phyloP scores from a whole-genome alignment of 2,797 vertebrate species.

The Chloroceryle inda region DNA sequence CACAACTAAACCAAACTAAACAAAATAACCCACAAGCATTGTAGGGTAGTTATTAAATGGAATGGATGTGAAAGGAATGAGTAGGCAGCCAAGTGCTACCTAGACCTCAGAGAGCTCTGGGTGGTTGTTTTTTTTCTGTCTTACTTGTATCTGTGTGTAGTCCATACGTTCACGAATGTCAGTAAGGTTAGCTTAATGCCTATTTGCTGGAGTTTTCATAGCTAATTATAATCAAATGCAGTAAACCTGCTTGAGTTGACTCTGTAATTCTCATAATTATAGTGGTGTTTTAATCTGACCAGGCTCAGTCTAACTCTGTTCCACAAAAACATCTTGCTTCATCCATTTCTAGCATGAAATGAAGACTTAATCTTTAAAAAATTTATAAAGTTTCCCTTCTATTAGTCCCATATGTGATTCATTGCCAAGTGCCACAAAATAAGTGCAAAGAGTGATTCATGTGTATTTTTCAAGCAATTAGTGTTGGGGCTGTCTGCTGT shows the following conservation, averaged over 20 bases:
- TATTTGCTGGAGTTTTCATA: not conserved
- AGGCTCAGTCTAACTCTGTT: conserved; percentile 15
- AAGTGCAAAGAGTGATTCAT: not conserved
- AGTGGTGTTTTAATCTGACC: not conserved
- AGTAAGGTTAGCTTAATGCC: not conserved
- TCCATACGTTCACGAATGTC: not conserved
- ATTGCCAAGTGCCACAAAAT: not conserved
- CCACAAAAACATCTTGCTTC: not conserved
- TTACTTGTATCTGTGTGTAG: not conserved
- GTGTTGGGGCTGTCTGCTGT: not conserved
- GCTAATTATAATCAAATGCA: not conserved
- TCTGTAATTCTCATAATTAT: not conserved
- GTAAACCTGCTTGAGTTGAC: not conserved
- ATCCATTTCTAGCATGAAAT: not conserved
- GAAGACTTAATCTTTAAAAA: not conserved
- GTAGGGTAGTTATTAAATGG: not conserved
- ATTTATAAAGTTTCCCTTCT: not conserved
- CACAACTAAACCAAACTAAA: too few relatives aligned
- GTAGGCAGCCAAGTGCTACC: not conserved
- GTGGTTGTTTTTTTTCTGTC: not conserved
- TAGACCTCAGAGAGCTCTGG: not conserved
- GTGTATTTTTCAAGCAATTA: conserved; percentile 17
- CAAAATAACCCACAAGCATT: not conserved
- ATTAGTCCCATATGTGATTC: not conserved
- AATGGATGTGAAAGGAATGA: not conserved